Conservation (phyloP, 2,888 invertebrate genomes). For the Apodemia mormo region DNA sequence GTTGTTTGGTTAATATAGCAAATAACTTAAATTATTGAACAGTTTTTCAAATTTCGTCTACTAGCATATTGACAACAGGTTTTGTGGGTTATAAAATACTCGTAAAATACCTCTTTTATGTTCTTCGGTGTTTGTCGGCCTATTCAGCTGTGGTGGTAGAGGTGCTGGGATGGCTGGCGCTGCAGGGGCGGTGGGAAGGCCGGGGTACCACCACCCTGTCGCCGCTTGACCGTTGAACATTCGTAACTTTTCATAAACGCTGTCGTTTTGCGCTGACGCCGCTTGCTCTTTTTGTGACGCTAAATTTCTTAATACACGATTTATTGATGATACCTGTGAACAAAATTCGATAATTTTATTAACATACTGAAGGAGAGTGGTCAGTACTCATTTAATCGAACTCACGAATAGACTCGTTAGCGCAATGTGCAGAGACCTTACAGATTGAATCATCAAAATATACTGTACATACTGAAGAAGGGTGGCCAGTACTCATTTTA, state of each 20-base stretch:
- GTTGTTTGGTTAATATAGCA: too few relatives aligned
- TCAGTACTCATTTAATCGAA: too few relatives aligned
- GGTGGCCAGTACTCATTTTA: too few relatives aligned
- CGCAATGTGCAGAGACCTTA: too few relatives aligned
- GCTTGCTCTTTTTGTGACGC: conserved; percentile 98
- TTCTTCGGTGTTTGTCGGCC: conserved; percentile 84
- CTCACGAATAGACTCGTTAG: too few relatives aligned
- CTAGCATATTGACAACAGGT: too few relatives aligned
- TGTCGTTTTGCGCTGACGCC: conserved; percentile 89
- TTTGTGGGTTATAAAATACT: too few relatives aligned
- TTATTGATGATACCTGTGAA: conserved; percentile 96
- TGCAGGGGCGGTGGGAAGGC: conserved; percentile 86
- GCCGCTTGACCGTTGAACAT: conserved; percentile 96
- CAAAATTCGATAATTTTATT: not conserved
- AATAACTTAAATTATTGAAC: too few relatives aligned
- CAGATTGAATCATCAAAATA: too few relatives aligned
- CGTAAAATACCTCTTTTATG: conserved; percentile 87
- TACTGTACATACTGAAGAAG: not conserved
- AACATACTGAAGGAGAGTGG: not conserved
- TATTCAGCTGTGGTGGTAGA: conserved; percentile 80
- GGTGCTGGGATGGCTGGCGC: conserved; percentile 89
- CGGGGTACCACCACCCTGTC: conserved; percentile 93
- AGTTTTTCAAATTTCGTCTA: too few relatives aligned
- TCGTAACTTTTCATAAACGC: conserved; percentile 95
- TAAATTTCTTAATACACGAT: conserved; percentile 97